Evolutionary conservation across 2,888 invertebrate species (phyloP).

Genomic region (Entomobrya proxima): DNA sequence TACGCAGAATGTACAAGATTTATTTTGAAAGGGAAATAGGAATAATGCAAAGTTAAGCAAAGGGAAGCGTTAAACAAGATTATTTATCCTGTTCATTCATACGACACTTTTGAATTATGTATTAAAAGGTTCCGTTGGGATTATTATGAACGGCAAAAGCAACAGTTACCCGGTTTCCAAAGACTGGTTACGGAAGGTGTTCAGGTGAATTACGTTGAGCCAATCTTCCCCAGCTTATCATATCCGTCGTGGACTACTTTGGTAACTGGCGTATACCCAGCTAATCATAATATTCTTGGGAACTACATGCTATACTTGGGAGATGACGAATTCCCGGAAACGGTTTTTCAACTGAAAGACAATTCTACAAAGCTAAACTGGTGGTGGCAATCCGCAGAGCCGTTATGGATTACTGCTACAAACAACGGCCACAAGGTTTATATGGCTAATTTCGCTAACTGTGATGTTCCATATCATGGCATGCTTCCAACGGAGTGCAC

Average conservation of each 20-base stretch:
- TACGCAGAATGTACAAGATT: no score
- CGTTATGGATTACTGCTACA: constrained; percentile 76
- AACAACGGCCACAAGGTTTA: constrained; percentile 74
- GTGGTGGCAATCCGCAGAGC: constrained; percentile 75
- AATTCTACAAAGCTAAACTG: constrained; percentile 64
- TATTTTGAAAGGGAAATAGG: no score
- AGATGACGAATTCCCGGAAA: constrained; percentile 70
- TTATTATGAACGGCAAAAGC: constrained; percentile 73
- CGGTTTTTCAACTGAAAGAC: constrained; percentile 64
- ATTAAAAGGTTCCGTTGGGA: constrained; percentile 75
- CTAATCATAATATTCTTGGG: constrained; percentile 77
- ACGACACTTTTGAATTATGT: background rate
- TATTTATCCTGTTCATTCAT: background rate
- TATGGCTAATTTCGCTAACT: constrained; percentile 74
- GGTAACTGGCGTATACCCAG: constrained; percentile 76
- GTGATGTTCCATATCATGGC: constrained; percentile 75
- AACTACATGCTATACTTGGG: constrained; percentile 77
- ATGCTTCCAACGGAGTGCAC: constrained; percentile 71
- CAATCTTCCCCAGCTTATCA: constrained; percentile 76
- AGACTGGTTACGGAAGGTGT: constrained; percentile 75
- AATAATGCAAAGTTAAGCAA: no score
- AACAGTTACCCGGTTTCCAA: constrained; percentile 72
- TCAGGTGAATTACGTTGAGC: constrained; percentile 75
- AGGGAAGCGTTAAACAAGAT: no score
- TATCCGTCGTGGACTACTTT: constrained; percentile 76